Evolutionary conservation across 1,140 invertebrate species (phyloP).

Genomic region (Agrypnia vestita): DNA sequence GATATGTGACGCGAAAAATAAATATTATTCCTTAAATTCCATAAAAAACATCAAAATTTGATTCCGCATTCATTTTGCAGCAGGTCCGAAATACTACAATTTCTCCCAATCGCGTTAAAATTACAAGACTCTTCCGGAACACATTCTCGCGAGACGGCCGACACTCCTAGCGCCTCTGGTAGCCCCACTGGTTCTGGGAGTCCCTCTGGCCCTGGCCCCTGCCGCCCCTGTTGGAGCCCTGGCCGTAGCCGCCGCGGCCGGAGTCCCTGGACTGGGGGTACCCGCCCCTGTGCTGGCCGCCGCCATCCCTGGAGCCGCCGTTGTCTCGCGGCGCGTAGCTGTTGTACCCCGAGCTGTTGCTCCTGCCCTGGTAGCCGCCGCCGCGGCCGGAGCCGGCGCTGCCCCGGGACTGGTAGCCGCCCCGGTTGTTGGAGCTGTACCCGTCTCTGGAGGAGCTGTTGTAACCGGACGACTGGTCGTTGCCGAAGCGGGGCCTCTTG

Average conservation of each 20-base stretch:
- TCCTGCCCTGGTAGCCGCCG: slow-evolving; percentile 10
- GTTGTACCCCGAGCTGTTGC: slow-evolving; percentile 11
- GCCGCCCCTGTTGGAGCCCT: slow-evolving; percentile 32
- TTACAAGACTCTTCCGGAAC: background rate
- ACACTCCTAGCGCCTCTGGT: slow-evolving; percentile 47
- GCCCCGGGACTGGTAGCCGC: slow-evolving; percentile 21
- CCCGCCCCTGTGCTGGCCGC: background rate
- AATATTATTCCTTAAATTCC: background rate
- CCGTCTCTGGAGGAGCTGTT: slow-evolving; percentile 27
- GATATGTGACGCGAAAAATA: background rate
- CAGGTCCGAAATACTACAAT: slow-evolving; percentile 9
- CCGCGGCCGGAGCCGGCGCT: slow-evolving; percentile 2
- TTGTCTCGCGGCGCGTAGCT: background rate
- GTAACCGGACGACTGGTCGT: background rate
- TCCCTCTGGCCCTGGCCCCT: slow-evolving; percentile 19
- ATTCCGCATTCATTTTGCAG: background rate
- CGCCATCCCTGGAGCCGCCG: background rate
- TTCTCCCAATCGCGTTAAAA: background rate
- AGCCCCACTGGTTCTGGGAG: slow-evolving; percentile 40
- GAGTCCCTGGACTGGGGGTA: slow-evolving; percentile 11
- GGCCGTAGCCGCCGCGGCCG: slow-evolving; percentile 13
- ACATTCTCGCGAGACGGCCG: background rate
- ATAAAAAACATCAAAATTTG: background rate
- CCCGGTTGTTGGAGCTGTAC: slow-evolving; percentile 14
- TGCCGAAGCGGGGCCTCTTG: slow-evolving; percentile 20